phyloP scores from a whole-genome alignment of 2,113 vertebrate genomes.

The Megalops atlanticus region DNA sequence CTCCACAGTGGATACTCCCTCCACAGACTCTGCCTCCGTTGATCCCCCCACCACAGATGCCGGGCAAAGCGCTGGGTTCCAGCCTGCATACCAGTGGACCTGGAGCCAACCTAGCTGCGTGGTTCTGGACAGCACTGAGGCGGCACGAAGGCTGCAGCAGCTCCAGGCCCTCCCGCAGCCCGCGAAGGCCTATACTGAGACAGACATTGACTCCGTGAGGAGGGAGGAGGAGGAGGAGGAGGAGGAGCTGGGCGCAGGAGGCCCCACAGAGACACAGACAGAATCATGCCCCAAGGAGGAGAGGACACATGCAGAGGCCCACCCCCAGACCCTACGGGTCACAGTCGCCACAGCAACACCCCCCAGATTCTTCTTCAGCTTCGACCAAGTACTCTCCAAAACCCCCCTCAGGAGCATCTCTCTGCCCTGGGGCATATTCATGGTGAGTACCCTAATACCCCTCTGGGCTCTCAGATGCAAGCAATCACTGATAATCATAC shows the following conservation, averaged over 20 bases:
- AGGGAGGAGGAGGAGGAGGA: slow-evolving; percentile 41
- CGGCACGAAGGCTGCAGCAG: slow-evolving; percentile 33
- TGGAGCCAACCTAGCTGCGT: slow-evolving; percentile 28
- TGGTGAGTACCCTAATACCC: no score
- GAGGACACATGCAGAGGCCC: slow-evolving; percentile 44
- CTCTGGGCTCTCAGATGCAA: no score
- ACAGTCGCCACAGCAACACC: slow-evolving; percentile 38
- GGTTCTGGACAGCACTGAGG: slow-evolving; percentile 33
- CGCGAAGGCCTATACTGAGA: slow-evolving; percentile 63
- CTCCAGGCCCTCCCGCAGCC: slow-evolving; percentile 33
- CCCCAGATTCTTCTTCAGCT: slow-evolving; percentile 42
- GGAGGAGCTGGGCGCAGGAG: slow-evolving; percentile 5
- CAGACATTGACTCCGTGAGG: slow-evolving; percentile 64
- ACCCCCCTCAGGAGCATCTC: slow-evolving; percentile 59
- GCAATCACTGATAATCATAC: no score
- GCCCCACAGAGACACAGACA: slow-evolving; percentile 26
- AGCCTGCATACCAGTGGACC: slow-evolving; percentile 25
- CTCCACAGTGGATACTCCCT: no score
- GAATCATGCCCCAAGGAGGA: slow-evolving; percentile 38
- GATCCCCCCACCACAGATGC: neutral
- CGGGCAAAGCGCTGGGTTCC: slow-evolving; percentile 29
- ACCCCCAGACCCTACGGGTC: slow-evolving; percentile 53
- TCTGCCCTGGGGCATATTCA: slow-evolving; percentile 60
- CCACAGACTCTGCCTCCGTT: no score
- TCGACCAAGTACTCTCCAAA: slow-evolving; percentile 44